These are phyloP conservation scores for Cydia fagiglandana DNA, from an alignment of 1,140 invertebrate species.

Conservation along the genomic window DNA sequence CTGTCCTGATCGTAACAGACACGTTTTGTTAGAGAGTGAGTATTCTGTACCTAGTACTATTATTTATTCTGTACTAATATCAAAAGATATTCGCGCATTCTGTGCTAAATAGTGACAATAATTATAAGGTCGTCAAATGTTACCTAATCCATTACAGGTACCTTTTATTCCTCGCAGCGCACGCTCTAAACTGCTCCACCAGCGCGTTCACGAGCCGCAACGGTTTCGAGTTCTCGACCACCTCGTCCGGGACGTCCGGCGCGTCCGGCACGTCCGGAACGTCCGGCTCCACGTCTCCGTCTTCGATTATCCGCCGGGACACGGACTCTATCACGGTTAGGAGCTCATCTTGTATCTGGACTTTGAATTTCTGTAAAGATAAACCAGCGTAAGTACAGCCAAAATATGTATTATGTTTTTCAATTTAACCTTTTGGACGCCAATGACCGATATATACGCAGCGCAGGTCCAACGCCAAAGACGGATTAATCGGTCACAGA, in stretches of 20 bases:
- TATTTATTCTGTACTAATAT: too few relatives aligned
- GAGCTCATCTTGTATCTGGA: slow-evolving; percentile 89
- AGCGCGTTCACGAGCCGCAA: slow-evolving; percentile 58
- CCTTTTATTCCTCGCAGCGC: slow-evolving; percentile 61
- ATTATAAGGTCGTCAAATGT: too few relatives aligned
- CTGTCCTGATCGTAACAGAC: too few relatives aligned
- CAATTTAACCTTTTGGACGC: too few relatives aligned
- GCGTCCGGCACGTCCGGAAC: slow-evolving; percentile 52
- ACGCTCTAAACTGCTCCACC: slow-evolving; percentile 59
- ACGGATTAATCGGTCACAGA: too few relatives aligned
- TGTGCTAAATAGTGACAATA: too few relatives aligned
- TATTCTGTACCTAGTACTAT: too few relatives aligned
- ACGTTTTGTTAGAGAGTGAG: too few relatives aligned
- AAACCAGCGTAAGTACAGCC: not conserved
- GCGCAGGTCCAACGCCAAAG: too few relatives aligned
- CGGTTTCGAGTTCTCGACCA: slow-evolving; percentile 51
- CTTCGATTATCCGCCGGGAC: slow-evolving; percentile 86
- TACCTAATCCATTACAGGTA: slow-evolving; percentile 22
- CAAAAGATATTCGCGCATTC: too few relatives aligned
- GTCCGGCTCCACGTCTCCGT: slow-evolving; percentile 62
- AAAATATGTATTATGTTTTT: too few relatives aligned
- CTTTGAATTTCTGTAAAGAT: slow-evolving; percentile 84
- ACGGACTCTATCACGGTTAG: slow-evolving; percentile 87
- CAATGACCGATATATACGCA: too few relatives aligned
- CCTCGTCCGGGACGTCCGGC: slow-evolving; percentile 45